Base-by-base conservation (phyloP, 2,113 vertebrate genomes). In the Cottus gobio region DNA sequence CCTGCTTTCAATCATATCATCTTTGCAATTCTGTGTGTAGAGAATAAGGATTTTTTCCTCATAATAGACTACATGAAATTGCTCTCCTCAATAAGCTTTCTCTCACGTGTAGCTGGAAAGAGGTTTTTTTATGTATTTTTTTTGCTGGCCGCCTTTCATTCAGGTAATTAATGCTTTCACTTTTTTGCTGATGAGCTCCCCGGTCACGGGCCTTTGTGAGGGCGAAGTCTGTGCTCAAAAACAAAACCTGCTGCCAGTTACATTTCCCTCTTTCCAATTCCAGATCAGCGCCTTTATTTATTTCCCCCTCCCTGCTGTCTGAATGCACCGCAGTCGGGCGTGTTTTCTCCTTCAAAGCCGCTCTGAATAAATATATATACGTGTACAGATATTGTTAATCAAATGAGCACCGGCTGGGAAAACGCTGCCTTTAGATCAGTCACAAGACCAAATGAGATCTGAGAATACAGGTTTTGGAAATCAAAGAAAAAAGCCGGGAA, bases 161-260 rank as follows among this genome's bases (percentile, higher is more conserved):
- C 78, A 70, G 83, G 86, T 90, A 90, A 89, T 90, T 89, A 90
- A 86, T 83, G 86, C 85, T 86, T 83, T 86, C 80, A 77, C 85
- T 79, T 70, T 50, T 67, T 15, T 69, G 62, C 75, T 84, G 80
- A 89, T 80, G 84, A 87, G 84, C 84, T 85, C 74, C 80, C 52
- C 12, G 15, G 69, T 81, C 77, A 42, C 58, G 74, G 72, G 75
- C 62, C 78, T 78, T 84, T 87, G 81, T 83, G 81, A 80, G 30
- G 54, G n/a, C 71, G 57, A 54, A 39, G 39, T 39, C 74, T 7
- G 69, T 61, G 73, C 52, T 68, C 81, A 30, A 37, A 70, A 76
- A 83, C 57, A 88, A 85, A 85, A 82, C 79, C 34, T 1, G 68
- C 70, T 79, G 72, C 79, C 81, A 76, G 66, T 89, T 84, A 64